A percentile compares a stretch with the other conserved stretches of the same genome.
Conservation (phyloP, 1,140 invertebrate genomes). For the Brachystomella parvula region DNA sequence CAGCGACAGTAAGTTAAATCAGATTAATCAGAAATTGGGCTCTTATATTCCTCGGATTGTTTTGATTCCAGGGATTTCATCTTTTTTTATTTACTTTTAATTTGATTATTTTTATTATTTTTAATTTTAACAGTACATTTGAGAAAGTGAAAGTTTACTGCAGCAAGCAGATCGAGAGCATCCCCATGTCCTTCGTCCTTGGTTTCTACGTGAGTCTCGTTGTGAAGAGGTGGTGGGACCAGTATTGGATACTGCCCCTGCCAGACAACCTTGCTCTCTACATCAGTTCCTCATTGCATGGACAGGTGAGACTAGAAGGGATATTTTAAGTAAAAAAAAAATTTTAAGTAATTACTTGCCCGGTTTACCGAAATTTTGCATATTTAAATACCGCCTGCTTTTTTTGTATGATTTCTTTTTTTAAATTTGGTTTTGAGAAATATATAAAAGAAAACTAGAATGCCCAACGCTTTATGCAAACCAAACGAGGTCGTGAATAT, state of each 20-base stretch:
- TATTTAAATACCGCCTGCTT: no score
- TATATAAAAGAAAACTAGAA: no score
- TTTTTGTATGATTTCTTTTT: no score
- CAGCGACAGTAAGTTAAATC: constrained; percentile 65
- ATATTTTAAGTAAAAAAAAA: no score
- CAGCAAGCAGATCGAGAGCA: constrained; percentile 68
- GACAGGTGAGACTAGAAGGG: constrained; percentile 66
- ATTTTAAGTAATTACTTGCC: no score
- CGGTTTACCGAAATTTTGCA: no score
- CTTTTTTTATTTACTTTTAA: neutral
- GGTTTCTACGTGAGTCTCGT: constrained; percentile 88
- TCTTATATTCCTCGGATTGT: neutral
- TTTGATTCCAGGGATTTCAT: neutral
- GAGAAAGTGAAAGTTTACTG: constrained; percentile 71
- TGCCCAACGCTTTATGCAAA: no score
- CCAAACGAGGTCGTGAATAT: no score
- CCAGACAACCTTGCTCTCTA: constrained; percentile 81
- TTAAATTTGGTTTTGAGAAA: no score
- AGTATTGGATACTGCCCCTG: constrained; percentile 80
- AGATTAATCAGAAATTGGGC: neutral
- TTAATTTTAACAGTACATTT: constrained; percentile 58
- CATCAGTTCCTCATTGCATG: constrained; percentile 79
- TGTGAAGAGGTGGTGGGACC: constrained; percentile 86
- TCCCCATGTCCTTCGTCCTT: constrained; percentile 87
- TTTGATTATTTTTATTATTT: neutral